Conservation (phyloP, 2,113 vertebrate genomes). For the Oriolus oriolus region DNA sequence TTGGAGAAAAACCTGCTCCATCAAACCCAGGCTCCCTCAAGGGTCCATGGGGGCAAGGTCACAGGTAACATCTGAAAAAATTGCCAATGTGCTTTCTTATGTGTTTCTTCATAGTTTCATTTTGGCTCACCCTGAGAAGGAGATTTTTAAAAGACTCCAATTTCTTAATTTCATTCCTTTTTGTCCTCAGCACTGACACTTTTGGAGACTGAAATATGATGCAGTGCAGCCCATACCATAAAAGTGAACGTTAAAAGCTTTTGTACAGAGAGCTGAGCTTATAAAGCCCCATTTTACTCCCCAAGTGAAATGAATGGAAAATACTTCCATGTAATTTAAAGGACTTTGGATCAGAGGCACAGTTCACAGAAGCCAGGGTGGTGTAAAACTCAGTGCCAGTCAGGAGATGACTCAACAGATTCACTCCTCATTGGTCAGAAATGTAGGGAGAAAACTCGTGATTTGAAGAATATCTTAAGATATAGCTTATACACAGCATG, state of each 20-base stretch:
- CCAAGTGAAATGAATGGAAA: neutral
- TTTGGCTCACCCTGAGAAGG: neutral
- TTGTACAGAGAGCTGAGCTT: neutral
- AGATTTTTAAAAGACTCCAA: neutral
- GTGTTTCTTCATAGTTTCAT: neutral
- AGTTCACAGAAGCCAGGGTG: neutral
- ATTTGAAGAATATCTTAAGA: neutral
- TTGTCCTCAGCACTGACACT: neutral
- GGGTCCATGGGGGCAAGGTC: neutral
- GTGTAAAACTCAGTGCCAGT: neutral
- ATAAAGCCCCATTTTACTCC: neutral
- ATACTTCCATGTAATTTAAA: neutral
- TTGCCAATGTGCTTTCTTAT: neutral
- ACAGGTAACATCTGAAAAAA: neutral
- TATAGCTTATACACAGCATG: neutral
- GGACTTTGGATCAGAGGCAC: neutral
- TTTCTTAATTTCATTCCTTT: constrained; percentile 39
- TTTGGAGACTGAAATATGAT: constrained; percentile 7
- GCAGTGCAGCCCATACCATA: neutral
- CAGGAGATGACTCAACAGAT: neutral
- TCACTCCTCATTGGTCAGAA: neutral
- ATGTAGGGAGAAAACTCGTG: neutral
- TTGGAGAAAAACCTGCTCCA: neutral
- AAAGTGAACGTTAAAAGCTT: neutral
- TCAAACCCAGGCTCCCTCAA: neutral